Evolutionary conservation across 1,140 invertebrate genomes (phyloP).

Genomic region (Eumaeus atala): DNA sequence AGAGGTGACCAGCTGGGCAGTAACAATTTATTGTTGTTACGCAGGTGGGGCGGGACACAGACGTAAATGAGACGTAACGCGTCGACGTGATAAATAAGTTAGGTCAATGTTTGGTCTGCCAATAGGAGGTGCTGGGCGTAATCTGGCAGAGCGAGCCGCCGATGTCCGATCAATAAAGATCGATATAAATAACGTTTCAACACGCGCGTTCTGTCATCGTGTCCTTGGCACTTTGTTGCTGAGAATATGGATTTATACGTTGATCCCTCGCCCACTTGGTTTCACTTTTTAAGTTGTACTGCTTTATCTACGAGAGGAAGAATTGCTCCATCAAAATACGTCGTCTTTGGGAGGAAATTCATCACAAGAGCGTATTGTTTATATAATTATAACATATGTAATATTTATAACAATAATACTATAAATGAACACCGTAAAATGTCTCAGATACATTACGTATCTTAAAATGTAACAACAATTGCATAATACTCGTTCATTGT

Average conservation of each 20-base stretch:
- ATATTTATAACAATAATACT: too few relatives aligned
- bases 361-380: too few relatives aligned
- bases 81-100: conserved; percentile 32
- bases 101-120: conserved; percentile 43
- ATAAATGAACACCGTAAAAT: too few relatives aligned
- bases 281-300: too few relatives aligned
- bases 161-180: conserved; percentile 56
- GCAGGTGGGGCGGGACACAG: conserved; percentile 35
- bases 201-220: conserved; percentile 43
- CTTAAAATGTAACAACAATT: too few relatives aligned
- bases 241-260: background rate
- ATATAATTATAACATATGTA: too few relatives aligned
- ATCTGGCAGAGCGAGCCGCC: conserved; percentile 32
- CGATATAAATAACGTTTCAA: conserved; percentile 50
- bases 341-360: too few relatives aligned
- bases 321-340: too few relatives aligned
- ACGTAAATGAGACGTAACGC: conserved; percentile 35
- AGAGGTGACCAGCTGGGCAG: conserved; percentile 44
- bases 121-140: conserved; percentile 44
- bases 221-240: conserved; percentile 38
- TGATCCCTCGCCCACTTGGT: too few relatives aligned
- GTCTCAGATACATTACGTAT: too few relatives aligned
- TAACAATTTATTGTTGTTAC: conserved; percentile 49
- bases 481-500: too few relatives aligned
- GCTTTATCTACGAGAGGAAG: too few relatives aligned